Conservation (phyloP, 2,888 invertebrate genomes). For the Parthenolecanium corni region DNA sequence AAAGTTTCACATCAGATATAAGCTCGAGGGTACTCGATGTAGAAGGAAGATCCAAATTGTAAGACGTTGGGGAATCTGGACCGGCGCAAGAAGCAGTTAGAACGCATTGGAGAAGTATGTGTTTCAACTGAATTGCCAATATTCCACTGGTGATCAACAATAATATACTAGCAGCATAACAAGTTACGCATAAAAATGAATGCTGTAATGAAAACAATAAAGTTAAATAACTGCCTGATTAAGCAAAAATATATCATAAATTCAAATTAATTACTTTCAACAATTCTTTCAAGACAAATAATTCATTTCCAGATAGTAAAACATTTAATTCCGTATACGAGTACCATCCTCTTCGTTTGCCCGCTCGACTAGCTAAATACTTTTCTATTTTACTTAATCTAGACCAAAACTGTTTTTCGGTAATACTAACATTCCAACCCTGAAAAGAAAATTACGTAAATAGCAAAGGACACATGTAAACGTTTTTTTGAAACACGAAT, state of each 20-base stretch:
- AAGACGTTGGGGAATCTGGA: no score
- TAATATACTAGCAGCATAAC: background rate
- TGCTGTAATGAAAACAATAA: background rate
- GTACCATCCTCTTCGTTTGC: constrained; percentile 61
- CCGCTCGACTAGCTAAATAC: constrained; percentile 61
- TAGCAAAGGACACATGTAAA: constrained; percentile 7
- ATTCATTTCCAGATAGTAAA: constrained; percentile 37
- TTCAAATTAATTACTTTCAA: background rate
- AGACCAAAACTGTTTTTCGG: constrained; percentile 59
- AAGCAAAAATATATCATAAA: background rate
- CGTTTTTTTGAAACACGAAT: background rate
- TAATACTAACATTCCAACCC: constrained; percentile 81
- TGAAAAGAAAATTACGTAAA: constrained; percentile 38
- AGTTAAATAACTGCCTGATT: background rate
- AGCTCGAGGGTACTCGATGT: no score
- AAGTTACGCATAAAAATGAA: background rate
- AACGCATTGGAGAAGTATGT: background rate
- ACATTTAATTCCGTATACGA: constrained; percentile 67
- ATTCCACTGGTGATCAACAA: background rate
- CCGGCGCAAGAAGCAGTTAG: background rate
- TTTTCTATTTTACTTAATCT: constrained; percentile 50
- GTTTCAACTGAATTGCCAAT: background rate
- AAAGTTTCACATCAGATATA: no score
- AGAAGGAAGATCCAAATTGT: no score
- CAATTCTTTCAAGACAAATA: background rate